These are phyloP conservation scores for Microcebus griseorufus DNA, from an alignment of 2,113 vertebrate species.

Conservation along the genomic window DNA sequence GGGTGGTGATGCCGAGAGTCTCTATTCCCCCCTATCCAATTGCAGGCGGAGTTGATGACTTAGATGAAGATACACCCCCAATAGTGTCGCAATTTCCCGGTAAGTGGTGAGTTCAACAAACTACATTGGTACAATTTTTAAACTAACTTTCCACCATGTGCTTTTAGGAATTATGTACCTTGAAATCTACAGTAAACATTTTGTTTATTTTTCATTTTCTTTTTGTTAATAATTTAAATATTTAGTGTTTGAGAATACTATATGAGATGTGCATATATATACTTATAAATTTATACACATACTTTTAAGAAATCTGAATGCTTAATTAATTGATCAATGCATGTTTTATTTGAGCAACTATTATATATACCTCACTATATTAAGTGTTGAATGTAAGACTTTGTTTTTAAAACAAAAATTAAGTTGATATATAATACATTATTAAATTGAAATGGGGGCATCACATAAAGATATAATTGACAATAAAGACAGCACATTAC, in stretches of 20 bases:
- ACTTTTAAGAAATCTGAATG: background rate
- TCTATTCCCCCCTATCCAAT: constrained; percentile 98
- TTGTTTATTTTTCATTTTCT: background rate
- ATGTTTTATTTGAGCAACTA: background rate
- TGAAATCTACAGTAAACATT: background rate
- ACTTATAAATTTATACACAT: background rate
- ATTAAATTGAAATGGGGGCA: background rate
- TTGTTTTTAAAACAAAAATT: background rate
- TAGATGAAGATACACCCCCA: constrained; percentile 98
- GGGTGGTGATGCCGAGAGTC: constrained; percentile 98
- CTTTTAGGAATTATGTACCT: background rate
- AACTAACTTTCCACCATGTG: background rate
- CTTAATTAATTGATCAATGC: background rate
- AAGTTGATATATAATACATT: background rate
- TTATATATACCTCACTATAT: background rate
- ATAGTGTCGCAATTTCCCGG: constrained; percentile 96
- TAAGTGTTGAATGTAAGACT: background rate
- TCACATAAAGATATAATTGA: background rate
- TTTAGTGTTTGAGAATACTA: background rate
- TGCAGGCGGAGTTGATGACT: constrained; percentile 96
- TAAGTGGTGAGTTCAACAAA: constrained; percentile 80
- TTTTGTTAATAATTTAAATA: constrained; percentile 12
- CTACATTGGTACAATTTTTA: background rate
- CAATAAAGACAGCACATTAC: background rate
- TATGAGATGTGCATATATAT: background rate